Percentiles rank a stretch among this genome's conserved stretches.
Evolutionary conservation across 1,140 invertebrate genomes (phyloP).

Genomic region (Pachypeltis micranthus): DNA sequence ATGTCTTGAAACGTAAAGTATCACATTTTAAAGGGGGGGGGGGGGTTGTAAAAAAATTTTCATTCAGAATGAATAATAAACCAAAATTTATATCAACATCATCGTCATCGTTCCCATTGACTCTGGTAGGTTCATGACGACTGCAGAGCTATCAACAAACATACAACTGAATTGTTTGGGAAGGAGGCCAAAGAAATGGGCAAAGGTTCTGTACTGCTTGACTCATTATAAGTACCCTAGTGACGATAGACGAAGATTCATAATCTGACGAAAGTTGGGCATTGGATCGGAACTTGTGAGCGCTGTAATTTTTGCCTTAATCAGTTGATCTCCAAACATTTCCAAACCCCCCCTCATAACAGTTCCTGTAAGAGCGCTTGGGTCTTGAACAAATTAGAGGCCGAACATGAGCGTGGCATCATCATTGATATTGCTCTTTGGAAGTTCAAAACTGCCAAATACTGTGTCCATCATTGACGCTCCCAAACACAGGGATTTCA

Average conservation of each 20-base stretch:
- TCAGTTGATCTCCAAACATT: no score
- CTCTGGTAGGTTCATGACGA: constrained; percentile 92
- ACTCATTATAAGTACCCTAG: no score
- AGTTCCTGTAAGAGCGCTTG: constrained; percentile 95
- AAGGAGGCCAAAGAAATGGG: constrained; percentile 83
- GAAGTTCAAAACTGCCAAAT: constrained; percentile 97
- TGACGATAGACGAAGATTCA: no score
- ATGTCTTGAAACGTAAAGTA: no score
- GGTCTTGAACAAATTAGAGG: constrained; percentile 97
- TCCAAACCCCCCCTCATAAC: constrained; percentile 85
- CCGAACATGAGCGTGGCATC: constrained; percentile 98
- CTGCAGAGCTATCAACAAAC: constrained; percentile 94
- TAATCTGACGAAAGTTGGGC: no score
- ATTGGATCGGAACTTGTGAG: no score
- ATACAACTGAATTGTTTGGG: constrained; percentile 94
- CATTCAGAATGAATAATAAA: no score
- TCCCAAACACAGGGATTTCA: constrained; percentile 98
- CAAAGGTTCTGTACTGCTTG: no score
- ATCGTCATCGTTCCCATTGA: constrained; percentile 97
- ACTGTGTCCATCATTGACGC: constrained; percentile 99
- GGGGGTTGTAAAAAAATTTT: no score
- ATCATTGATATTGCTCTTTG: constrained; percentile 99
- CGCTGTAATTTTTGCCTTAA: no score
- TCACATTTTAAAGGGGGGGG: no score
- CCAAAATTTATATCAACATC: constrained; percentile 95